Evolutionary conservation across 2,888 invertebrate species (phyloP).

Genomic region (Diadegma fenestrale): DNA sequence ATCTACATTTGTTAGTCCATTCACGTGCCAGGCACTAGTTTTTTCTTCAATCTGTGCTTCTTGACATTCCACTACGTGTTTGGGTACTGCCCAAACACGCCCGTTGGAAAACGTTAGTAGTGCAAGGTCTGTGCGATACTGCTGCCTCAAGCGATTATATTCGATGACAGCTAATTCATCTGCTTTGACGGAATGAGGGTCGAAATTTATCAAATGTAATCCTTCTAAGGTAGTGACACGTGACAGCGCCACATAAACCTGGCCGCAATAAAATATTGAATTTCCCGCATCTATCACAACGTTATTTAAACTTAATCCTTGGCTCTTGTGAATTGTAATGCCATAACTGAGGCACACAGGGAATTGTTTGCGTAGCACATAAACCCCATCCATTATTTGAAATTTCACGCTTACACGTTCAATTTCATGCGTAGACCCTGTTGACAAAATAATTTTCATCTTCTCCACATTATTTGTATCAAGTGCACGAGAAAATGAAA

Average conservation of each 20-base stretch:
- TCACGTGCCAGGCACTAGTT: not conserved
- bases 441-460: conserved; percentile 58
- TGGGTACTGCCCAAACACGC: conserved; percentile 39
- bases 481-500: too few relatives aligned
- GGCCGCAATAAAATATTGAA: too few relatives aligned
- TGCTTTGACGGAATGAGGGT: too few relatives aligned
- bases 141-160: too few relatives aligned
- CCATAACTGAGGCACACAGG: conserved; percentile 69
- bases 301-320: too few relatives aligned
- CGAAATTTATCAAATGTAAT: too few relatives aligned
- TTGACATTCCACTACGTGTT: conserved; percentile 30
- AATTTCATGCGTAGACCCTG: conserved; percentile 53
- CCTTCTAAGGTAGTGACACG: too few relatives aligned
- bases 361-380: conserved; percentile 69
- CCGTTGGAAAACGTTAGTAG: conserved; percentile 16
- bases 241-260: too few relatives aligned
- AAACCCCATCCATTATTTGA: conserved; percentile 64
- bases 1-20: conserved; percentile 39
- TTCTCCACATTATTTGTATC: too few relatives aligned
- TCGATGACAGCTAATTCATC: too few relatives aligned
- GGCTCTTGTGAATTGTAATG: too few relatives aligned
- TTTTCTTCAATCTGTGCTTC: conserved; percentile 6
- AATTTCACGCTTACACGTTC: conserved; percentile 63
- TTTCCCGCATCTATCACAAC: too few relatives aligned
- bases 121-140: conserved; percentile 58